Conservation (phyloP, 2,113 vertebrate genomes). For the Oxyura jamaicensis region DNA sequence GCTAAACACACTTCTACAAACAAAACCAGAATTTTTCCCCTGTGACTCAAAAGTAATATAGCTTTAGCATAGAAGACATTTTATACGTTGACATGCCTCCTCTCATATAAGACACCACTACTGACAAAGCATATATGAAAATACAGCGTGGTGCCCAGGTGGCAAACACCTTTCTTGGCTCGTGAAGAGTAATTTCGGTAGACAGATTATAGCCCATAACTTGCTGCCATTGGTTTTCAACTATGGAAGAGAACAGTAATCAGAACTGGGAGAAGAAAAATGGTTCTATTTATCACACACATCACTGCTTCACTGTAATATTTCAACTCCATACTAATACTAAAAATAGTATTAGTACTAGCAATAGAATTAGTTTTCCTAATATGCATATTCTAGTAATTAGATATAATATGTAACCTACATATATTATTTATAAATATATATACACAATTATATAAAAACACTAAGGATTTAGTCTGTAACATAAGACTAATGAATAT, state of each 20-base stretch:
- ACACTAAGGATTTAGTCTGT: not conserved
- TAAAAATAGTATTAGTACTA: not conserved
- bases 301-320: not conserved
- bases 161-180: not conserved
- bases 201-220: not conserved
- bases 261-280: not conserved
- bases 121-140: not conserved
- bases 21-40: not conserved
- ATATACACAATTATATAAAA: not conserved
- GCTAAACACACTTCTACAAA: not conserved
- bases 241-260: not conserved
- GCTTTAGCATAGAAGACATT: not conserved
- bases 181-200: not conserved
- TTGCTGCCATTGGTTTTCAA: not conserved
- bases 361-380: conserved; percentile 22
- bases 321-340: not conserved
- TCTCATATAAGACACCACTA: not conserved
- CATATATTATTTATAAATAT: too few species aligned
- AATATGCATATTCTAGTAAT: not conserved
- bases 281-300: not conserved
- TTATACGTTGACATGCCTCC: not conserved
- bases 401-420: not conserved
- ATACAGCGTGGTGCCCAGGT: not conserved
- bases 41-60: not conserved
- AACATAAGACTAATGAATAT: not conserved